Conservation (phyloP, 2,888 invertebrate species). For the Mamestra brassicae region DNA sequence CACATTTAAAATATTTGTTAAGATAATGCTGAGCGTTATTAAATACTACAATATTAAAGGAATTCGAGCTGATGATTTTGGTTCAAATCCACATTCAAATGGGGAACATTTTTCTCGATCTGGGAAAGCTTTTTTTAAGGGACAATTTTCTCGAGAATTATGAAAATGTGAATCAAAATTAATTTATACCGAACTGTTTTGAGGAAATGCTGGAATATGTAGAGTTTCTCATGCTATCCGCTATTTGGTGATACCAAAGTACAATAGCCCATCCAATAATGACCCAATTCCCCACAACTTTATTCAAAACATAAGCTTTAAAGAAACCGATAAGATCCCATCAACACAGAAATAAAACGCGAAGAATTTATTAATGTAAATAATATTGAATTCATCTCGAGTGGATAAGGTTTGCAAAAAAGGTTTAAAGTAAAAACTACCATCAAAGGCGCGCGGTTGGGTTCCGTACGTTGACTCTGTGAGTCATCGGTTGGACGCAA, state of each 20-base stretch:
- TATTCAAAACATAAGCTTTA: conserved; percentile 21
- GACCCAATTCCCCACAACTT: conserved; percentile 21
- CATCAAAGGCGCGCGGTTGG: conserved; percentile 70
- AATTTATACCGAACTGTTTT: not conserved
- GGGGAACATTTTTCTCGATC: too few relatives aligned
- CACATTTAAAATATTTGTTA: too few relatives aligned
- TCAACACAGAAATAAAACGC: conserved; percentile 42
- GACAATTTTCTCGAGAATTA: too few relatives aligned
- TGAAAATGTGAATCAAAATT: not conserved
- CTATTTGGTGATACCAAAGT: not conserved
- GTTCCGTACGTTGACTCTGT: conserved; percentile 81
- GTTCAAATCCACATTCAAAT: too few relatives aligned
- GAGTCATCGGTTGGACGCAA: conserved; percentile 81
- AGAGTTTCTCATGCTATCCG: not conserved
- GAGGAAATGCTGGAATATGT: not conserved
- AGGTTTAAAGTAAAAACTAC: conserved; percentile 69
- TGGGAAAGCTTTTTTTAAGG: too few relatives aligned
- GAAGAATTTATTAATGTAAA: conserved; percentile 67
- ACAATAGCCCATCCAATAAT: not conserved
- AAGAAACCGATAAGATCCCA: conserved; percentile 44
- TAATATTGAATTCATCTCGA: conserved; percentile 65
- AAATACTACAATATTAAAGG: too few relatives aligned
- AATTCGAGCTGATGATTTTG: too few relatives aligned
- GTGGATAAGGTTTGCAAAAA: conserved; percentile 70
- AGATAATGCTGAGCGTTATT: too few relatives aligned